Evolutionary conservation across 53 echinoderm and acorn worm genomes (phyloP).

Genomic region (Zoroaster sp.): DNA sequence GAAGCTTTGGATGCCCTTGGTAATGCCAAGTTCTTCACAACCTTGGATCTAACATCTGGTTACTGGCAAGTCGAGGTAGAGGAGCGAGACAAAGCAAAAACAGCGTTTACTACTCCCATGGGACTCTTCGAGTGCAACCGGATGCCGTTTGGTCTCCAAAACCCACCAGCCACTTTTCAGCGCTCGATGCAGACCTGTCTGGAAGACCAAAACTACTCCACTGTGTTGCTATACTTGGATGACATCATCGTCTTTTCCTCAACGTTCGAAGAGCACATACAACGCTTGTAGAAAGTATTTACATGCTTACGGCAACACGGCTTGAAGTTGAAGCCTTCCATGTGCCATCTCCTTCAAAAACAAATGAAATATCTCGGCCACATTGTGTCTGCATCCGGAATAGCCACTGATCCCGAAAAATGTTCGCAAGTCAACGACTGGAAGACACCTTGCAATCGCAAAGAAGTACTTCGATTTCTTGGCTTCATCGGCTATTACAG

Average conservation of each 20-base stretch:
- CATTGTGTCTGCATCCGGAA: slow-evolving; percentile 44
- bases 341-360: slow-evolving; percentile 63
- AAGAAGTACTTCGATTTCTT: slow-evolving; percentile 30
- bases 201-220: slow-evolving; percentile 55
- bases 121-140: slow-evolving; percentile 56
- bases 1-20: background rate
- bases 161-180: slow-evolving; percentile 65
- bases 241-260: slow-evolving; percentile 60
- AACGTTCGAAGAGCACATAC: slow-evolving; percentile 46
- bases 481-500: slow-evolving; percentile 56
- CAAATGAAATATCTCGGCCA: slow-evolving; percentile 60
- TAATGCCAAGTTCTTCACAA: background rate
- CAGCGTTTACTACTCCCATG: slow-evolving; percentile 29
- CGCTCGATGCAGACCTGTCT: slow-evolving; percentile 57
- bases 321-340: slow-evolving; percentile 70
- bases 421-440: slow-evolving; percentile 28
- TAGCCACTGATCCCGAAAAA: slow-evolving; percentile 48
- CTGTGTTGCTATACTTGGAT: slow-evolving; percentile 56
- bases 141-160: slow-evolving; percentile 65
- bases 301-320: slow-evolving; percentile 38
- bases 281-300: slow-evolving; percentile 35
- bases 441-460: slow-evolving; percentile 19
- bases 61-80: slow-evolving; percentile 67
- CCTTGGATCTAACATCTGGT: no score
- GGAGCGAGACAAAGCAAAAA: slow-evolving; percentile 33